These are phyloP conservation scores for Stegostoma tigrinum DNA, from an alignment of 2,113 vertebrate species.

Conservation along the genomic window DNA sequence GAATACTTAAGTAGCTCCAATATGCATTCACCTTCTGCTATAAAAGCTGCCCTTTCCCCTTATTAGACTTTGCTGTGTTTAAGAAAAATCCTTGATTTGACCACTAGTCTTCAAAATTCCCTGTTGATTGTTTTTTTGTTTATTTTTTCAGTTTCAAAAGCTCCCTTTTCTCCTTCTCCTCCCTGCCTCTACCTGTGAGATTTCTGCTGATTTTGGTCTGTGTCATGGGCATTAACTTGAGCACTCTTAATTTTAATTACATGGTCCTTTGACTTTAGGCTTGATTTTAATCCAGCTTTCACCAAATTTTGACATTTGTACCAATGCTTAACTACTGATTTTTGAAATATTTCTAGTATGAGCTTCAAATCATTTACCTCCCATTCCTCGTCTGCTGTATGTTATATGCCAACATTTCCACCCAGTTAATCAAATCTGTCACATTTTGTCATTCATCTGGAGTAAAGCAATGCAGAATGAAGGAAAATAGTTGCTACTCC, in stretches of 20 bases:
- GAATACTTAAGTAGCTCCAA: neutral
- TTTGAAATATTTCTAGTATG: neutral
- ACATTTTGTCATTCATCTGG: neutral
- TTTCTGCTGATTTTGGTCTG: neutral
- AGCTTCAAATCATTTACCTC: neutral
- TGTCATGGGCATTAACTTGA: neutral
- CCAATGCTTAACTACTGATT: neutral
- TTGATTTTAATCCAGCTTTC: neutral
- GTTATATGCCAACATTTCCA: neutral
- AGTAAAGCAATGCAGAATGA: neutral
- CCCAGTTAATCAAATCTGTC: neutral
- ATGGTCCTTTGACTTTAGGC: neutral
- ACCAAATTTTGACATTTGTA: neutral
- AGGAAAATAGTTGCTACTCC: neutral
- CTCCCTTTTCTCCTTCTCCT: neutral
- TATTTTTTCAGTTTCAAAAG: neutral
- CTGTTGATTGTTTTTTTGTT: too few relatives aligned
- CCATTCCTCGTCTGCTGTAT: neutral
- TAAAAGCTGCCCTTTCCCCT: neutral
- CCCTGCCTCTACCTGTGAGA: neutral
- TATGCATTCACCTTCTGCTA: neutral
- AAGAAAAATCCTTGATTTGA: neutral
- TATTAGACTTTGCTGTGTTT: neutral
- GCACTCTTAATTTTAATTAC: neutral
- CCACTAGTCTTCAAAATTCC: neutral